Evolutionary conservation across 2,888 invertebrate genomes (phyloP).

Genomic region (Volucella inflata): DNA sequence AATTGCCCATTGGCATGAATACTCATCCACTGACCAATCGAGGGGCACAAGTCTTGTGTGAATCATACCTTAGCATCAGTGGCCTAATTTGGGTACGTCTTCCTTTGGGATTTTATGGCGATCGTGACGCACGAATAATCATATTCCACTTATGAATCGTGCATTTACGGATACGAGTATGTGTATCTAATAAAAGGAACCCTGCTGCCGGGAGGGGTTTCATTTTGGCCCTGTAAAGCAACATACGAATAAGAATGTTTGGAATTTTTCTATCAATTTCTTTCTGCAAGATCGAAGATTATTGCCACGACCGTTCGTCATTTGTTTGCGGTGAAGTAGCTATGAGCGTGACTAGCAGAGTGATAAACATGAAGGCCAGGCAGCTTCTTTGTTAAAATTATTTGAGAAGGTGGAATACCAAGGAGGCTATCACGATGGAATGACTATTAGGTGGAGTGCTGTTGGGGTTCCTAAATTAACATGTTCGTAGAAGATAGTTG

Average conservation of each 20-base stretch:
- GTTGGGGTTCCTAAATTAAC: too few relatives aligned
- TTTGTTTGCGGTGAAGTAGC: constrained; percentile 37
- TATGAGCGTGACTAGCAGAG: constrained; percentile 43
- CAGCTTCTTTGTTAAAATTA: not conserved
- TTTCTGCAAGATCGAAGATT: constrained; percentile 28
- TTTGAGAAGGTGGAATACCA: too few relatives aligned
- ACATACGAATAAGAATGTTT: constrained; percentile 13
- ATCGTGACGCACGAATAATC: constrained; percentile 51
- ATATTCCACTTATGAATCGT: constrained; percentile 33
- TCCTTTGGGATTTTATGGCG: not conserved
- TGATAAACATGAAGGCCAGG: not conserved
- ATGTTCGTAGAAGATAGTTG: too few relatives aligned
- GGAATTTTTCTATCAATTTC: constrained; percentile 53
- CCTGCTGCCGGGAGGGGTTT: not conserved
- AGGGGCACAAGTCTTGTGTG: not conserved
- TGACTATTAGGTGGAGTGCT: too few relatives aligned
- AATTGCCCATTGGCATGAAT: constrained; percentile 3
- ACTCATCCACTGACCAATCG: not conserved
- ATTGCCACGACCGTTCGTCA: constrained; percentile 41
- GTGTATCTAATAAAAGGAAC: constrained; percentile 26
- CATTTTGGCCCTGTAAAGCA: constrained; percentile 8
- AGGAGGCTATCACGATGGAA: too few relatives aligned
- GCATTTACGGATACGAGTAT: constrained; percentile 1
- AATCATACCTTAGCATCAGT: not conserved
- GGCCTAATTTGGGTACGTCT: constrained; percentile 4